phyloP scores from a whole-genome alignment of 1,140 invertebrate species.

The Araneus ventricosus region DNA sequence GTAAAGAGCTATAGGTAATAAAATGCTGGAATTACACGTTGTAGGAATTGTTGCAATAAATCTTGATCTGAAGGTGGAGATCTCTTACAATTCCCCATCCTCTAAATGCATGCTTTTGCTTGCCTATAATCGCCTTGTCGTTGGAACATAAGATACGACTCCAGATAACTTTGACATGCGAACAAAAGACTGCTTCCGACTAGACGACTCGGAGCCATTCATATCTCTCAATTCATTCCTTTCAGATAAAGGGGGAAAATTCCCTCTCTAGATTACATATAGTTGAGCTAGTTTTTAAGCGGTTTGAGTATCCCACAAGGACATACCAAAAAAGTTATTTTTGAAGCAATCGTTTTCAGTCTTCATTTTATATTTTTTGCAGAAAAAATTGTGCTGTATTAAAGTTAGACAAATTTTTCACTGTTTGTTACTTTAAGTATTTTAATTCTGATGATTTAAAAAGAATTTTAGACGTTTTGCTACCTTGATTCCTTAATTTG shows the following conservation, averaged over 20 bases:
- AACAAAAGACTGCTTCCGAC: neutral
- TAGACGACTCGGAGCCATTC: neutral
- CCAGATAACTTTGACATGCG: conserved; percentile 11
- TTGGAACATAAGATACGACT: conserved; percentile 37
- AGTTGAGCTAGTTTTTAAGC: no score
- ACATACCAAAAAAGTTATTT: no score
- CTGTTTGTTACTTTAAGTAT: no score
- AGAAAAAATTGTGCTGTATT: no score
- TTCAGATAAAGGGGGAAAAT: neutral
- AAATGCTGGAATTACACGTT: conserved; percentile 72
- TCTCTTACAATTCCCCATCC: conserved; percentile 24
- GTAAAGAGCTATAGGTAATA: conserved; percentile 68
- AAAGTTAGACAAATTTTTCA: no score
- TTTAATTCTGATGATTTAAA: no score
- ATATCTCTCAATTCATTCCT: neutral
- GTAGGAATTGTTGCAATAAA: conserved; percentile 67
- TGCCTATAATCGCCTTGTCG: conserved; percentile 7
- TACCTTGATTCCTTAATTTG: no score
- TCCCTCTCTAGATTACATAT: neutral
- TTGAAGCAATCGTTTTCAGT: no score
- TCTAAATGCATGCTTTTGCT: conserved; percentile 29
- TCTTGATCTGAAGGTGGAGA: conserved; percentile 52
- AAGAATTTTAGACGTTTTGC: no score
- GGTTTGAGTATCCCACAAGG: no score
- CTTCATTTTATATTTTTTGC: no score